Evolutionary conservation across 2,888 invertebrate genomes (phyloP).

Genomic region (Drosophila acutilabella): DNA sequence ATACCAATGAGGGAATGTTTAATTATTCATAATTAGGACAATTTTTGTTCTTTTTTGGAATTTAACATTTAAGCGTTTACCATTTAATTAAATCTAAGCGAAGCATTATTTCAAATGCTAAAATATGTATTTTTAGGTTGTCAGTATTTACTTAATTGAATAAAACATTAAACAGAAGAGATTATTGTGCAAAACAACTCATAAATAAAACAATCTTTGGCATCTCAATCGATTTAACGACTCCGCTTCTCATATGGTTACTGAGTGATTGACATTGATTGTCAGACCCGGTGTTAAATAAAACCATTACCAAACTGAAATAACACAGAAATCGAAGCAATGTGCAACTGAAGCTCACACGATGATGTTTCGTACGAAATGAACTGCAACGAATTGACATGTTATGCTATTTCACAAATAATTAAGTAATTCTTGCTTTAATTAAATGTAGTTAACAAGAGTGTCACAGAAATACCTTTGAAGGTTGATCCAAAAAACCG

Average conservation of each 20-base stretch:
- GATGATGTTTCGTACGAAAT: slow-evolving; percentile 18
- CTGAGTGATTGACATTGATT: slow-evolving; percentile 76
- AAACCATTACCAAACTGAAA: slow-evolving; percentile 6
- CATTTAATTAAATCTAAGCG: too few species aligned
- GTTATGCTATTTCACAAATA: slow-evolving; percentile 61
- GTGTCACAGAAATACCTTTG: slow-evolving; percentile 10
- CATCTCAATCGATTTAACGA: background rate
- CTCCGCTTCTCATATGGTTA: slow-evolving; percentile 29
- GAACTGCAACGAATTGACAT: slow-evolving; percentile 1
- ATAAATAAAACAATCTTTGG: slow-evolving; percentile 2
- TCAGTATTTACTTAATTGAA: background rate
- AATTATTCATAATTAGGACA: too few species aligned
- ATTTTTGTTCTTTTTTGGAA: too few species aligned
- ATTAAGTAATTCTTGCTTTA: slow-evolving; percentile 69
- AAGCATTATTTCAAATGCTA: background rate
- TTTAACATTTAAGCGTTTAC: too few species aligned
- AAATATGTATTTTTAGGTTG: background rate
- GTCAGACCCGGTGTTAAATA: slow-evolving; percentile 48
- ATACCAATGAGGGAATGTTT: too few species aligned
- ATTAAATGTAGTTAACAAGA: slow-evolving; percentile 57
- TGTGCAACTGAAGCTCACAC: slow-evolving; percentile 26
- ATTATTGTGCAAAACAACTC: background rate
- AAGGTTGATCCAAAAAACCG: slow-evolving; percentile 14
- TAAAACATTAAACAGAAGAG: background rate
- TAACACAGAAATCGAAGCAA: slow-evolving; percentile 10